Evolutionary conservation across 2,888 invertebrate genomes (phyloP).

Genomic region (Amiota communis): DNA sequence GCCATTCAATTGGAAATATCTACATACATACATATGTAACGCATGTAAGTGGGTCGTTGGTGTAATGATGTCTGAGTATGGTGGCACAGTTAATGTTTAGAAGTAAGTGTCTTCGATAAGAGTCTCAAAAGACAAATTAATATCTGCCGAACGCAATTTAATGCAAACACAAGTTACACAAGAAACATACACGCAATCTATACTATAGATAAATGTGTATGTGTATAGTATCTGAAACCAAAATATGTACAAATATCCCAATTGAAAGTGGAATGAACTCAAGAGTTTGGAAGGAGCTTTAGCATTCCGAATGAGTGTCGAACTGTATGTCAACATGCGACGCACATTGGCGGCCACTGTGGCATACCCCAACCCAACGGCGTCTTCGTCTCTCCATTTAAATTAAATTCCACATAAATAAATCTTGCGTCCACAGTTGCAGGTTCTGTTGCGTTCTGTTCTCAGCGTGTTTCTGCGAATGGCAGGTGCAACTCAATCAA

Average conservation of each 20-base stretch:
- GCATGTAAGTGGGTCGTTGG: too few species aligned
- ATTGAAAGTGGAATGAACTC: slow-evolving; percentile 38
- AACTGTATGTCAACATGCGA: slow-evolving; percentile 58
- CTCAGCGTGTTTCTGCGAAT: slow-evolving; percentile 64
- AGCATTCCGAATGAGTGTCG: slow-evolving; percentile 54
- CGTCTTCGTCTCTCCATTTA: slow-evolving; percentile 35
- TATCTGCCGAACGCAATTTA: too few species aligned
- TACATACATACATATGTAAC: slow-evolving; percentile 8
- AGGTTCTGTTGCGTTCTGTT: slow-evolving; percentile 15
- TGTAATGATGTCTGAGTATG: too few species aligned
- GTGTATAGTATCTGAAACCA: too few species aligned
- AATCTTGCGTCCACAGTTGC: slow-evolving; percentile 52
- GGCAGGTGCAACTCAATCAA: slow-evolving; percentile 68
- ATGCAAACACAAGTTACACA: too few species aligned
- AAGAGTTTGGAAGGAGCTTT: slow-evolving; percentile 1
- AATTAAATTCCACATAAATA: slow-evolving; percentile 61
- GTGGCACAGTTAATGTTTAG: too few species aligned
- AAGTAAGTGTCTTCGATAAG: too few species aligned
- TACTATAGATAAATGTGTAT: too few species aligned
- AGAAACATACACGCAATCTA: too few species aligned
- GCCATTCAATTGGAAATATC: neutral
- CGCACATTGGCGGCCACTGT: slow-evolving; percentile 20
- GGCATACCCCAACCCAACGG: neutral
- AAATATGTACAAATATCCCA: neutral
- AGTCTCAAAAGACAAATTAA: too few species aligned